A percentile compares a stretch with the other conserved stretches of the same genome.
Evolutionary conservation across 2,113 vertebrate genomes (phyloP).

Genomic region (Aplodontia rufa): DNA sequence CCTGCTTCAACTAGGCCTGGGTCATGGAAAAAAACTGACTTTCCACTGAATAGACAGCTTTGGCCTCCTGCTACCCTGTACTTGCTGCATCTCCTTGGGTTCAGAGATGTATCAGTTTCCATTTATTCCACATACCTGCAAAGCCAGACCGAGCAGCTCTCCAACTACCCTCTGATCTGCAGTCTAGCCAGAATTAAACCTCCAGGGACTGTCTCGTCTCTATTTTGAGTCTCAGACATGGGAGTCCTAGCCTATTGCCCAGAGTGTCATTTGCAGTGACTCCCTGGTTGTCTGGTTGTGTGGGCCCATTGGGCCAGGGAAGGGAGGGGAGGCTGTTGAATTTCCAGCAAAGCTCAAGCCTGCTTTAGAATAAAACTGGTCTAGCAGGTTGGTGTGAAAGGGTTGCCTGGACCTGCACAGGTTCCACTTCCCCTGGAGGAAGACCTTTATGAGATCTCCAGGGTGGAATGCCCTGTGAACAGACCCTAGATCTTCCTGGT

Average conservation of each 20-base stretch:
- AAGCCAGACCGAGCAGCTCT: background rate
- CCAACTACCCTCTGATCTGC: background rate
- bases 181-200: background rate
- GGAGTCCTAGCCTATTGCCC: background rate
- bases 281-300: background rate
- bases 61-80: background rate
- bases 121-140: background rate
- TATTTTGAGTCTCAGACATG: background rate
- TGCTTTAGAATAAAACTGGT: constrained; percentile 50
- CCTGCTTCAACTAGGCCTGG: background rate
- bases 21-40: background rate
- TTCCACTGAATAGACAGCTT: background rate
- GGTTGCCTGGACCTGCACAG: background rate
- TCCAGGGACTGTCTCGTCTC: background rate
- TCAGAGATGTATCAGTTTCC: background rate
- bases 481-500: background rate
- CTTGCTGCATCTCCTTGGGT: background rate
- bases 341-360: background rate
- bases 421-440: background rate
- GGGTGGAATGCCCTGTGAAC: background rate
- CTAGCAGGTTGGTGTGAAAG: constrained; percentile 25
- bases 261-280: background rate
- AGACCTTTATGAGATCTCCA: background rate
- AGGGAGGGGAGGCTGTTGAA: background rate
- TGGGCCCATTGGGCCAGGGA: background rate